These are phyloP conservation scores for Nothobranchius kuhntae DNA, from an alignment of 2,113 vertebrate species.

Conservation along the genomic window DNA sequence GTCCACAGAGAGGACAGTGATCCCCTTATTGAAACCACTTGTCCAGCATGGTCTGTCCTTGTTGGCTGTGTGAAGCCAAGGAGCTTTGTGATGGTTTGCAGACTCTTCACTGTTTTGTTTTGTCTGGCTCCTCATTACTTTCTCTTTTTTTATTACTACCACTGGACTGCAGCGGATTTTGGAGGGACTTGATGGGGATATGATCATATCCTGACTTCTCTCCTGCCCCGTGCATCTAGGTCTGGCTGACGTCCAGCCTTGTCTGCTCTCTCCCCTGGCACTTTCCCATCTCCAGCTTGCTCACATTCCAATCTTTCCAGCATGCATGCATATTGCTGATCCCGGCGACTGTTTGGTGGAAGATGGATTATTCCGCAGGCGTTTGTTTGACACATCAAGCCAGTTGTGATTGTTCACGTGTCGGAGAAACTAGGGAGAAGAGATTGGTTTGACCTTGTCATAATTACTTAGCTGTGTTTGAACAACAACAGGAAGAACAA, in stretches of 20 bases:
- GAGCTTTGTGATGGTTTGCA: conserved; percentile 68
- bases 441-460: conserved; percentile 57
- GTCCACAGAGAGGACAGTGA: conserved; percentile 67
- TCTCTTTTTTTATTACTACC: conserved; percentile 31
- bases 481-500: conserved; percentile 6
- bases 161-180: conserved; percentile 38
- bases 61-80: conserved; percentile 56
- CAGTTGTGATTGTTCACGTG: conserved; percentile 52
- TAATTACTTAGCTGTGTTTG: conserved; percentile 52
- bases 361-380: conserved; percentile 65
- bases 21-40: conserved; percentile 75
- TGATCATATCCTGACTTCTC: conserved; percentile 61
- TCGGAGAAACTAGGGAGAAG: conserved; percentile 47
- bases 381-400: conserved; percentile 74
- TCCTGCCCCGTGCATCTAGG: conserved; percentile 44
- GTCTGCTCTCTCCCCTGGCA: conserved; percentile 64
- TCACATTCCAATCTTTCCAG: conserved; percentile 61
- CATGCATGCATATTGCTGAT: conserved; percentile 56
- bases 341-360: conserved; percentile 62
- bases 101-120: conserved; percentile 58
- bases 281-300: conserved; percentile 67
- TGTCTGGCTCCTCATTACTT: conserved; percentile 45
- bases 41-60: conserved; percentile 52
- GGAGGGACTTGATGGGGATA: conserved; percentile 36
- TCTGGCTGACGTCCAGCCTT: conserved; percentile 75